Conservation (phyloP, 2,797 vertebrate species). For the Distichodus sexfasciatus region DNA sequence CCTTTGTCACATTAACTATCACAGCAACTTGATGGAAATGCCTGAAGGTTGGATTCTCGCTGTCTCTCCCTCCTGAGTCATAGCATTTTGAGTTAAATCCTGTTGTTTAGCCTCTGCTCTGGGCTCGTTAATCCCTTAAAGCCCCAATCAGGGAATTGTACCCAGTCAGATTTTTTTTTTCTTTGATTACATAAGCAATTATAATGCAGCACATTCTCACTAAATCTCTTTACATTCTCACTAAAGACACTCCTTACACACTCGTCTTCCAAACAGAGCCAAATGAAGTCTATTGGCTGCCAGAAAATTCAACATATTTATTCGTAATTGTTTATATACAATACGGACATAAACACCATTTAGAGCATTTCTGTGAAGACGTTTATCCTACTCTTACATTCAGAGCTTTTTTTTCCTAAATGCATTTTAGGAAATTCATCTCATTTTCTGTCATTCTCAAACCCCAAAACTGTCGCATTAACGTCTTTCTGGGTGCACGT, state of each 20-base stretch:
- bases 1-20: not conserved
- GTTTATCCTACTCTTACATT: not conserved
- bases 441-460: too few species aligned
- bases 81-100: not conserved
- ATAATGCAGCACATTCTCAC: not conserved
- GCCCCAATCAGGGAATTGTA: not conserved
- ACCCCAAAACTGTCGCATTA: too few species aligned
- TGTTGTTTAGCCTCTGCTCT: not conserved
- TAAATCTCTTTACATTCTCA: not conserved
- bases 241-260: not conserved
- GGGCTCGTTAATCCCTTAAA: not conserved
- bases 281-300: not conserved
- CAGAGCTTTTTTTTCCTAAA: not conserved
- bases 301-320: not conserved
- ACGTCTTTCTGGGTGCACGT: too few species aligned
- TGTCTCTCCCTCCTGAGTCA: not conserved
- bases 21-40: constrained; percentile 4
- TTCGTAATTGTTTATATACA: not conserved
- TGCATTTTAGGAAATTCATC: not conserved
- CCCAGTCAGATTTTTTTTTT: not conserved
- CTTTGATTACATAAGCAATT: constrained; percentile 5
- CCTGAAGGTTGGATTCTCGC: not conserved
- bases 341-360: not conserved
- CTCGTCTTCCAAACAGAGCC: not conserved
- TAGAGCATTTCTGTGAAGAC: not conserved